Conservation (phyloP, 2,888 invertebrate genomes). For the Lithophane ornitopus region DNA sequence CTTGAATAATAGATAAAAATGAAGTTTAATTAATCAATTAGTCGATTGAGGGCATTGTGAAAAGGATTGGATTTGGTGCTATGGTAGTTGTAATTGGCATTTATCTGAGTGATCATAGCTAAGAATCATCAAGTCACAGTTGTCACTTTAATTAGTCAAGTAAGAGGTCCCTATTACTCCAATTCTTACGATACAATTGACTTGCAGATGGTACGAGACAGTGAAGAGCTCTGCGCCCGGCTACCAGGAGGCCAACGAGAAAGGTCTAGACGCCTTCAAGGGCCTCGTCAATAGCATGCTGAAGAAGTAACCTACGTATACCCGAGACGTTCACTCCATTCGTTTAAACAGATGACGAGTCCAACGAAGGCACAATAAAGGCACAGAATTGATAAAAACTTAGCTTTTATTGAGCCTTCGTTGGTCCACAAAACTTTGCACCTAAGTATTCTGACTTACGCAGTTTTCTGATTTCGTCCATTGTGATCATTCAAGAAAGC, state of each 20-base stretch:
- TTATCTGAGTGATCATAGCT: not conserved
- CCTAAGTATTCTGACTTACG: not conserved
- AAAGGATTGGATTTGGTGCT: not conserved
- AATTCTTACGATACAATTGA: constrained; percentile 9
- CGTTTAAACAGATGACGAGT: constrained; percentile 52
- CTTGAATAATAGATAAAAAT: no score
- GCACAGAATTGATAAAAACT: constrained; percentile 4
- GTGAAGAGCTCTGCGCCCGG: constrained; percentile 85
- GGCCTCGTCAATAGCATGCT: constrained; percentile 83
- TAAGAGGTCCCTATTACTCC: not conserved
- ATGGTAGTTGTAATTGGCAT: not conserved
- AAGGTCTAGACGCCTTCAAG: constrained; percentile 90
- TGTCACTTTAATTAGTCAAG: not conserved
- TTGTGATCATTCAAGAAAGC: not conserved
- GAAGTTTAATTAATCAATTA: not conserved
- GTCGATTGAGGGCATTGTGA: not conserved
- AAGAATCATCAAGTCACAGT: not conserved
- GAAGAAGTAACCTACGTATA: constrained; percentile 79
- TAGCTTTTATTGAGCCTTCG: constrained; percentile 18
- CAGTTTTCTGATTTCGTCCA: constrained; percentile 1
- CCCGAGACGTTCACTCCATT: constrained; percentile 40
- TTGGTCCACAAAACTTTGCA: not conserved
- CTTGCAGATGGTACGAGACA: constrained; percentile 85
- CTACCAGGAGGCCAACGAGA: constrained; percentile 90
- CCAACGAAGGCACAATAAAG: constrained; percentile 11